Base-by-base conservation (phyloP, 1,140 invertebrate species). In the Ceratosolen solmsi region DNA sequence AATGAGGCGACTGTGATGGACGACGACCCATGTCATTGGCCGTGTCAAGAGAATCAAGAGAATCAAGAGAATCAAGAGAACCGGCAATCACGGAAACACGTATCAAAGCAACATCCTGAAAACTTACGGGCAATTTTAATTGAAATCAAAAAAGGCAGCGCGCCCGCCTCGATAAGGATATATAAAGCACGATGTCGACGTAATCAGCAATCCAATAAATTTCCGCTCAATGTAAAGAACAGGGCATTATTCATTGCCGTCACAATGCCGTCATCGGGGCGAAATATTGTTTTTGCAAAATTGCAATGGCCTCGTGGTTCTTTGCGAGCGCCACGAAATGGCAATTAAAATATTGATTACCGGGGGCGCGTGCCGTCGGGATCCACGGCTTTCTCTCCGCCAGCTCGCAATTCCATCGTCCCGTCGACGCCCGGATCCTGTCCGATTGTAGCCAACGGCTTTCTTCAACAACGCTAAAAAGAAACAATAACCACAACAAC, bases 281-380 rank as follows among this genome's bases (percentile, higher is more conserved):
- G 60, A 73, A 30, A 54, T 30, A 73, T 17, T 20, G 41, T 33
- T 73, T 73, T 73, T n/a, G n/a, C 8, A n/a, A 73, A 73, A 73
- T 73, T 51, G 7, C 25, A 54, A 73, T 4, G 46, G 46, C 27
- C 38, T 30, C n/a, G 2, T 56, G n/a, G n/a, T 30, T 15, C n/a
- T 7, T 3, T 22, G 33, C 33, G 13, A 70, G 8, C 51, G 51
- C 15, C 41, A 27, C 54, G 38, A 65, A 70, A 68, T 51, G 46
- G 25, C 76, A 68, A 70, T 70, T 78, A 68, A 68, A 78, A 54
- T 68, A 70, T 68, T 78, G 49, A 78, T 78, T 68, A 46, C 7
- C 1, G 9, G 25, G 25, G 22, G 25, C 56, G 60, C 17, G 25
- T 5, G 20, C 13, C 22, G 7, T 54, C 22, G 51, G 11, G 2